A percentile compares a stretch with the other conserved stretches of the same genome.
These are phyloP conservation scores for Marmota flaviventris DNA, from an alignment of 2,113 vertebrate genomes.

Conservation along the genomic window DNA sequence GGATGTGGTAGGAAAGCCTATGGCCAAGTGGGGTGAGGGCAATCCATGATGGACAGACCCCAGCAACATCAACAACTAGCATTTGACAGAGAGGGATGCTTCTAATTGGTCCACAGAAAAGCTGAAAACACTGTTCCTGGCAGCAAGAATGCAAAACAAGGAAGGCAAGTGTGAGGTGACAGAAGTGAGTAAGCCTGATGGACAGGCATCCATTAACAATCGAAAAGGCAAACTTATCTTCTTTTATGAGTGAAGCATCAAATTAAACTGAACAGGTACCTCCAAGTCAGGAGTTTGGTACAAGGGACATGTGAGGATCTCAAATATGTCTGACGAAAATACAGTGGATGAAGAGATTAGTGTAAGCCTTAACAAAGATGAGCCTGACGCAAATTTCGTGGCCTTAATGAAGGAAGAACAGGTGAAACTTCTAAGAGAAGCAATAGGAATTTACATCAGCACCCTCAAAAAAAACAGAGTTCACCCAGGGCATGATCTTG, in stretches of 20 bases:
- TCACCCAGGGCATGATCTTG: constrained; percentile 99
- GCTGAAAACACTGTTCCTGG: constrained; percentile 93
- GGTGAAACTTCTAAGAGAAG: constrained; percentile 90
- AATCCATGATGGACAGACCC: constrained; percentile 99
- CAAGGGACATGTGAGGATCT: constrained; percentile 94
- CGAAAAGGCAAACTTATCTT: constrained; percentile 99
- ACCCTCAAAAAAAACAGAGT: constrained; percentile 98
- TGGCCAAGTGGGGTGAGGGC: constrained; percentile 99
- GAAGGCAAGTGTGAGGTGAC: constrained; percentile 95
- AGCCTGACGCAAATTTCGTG: constrained; percentile 94
- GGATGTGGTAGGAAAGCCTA: constrained; percentile 80
- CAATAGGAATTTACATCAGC: constrained; percentile 93
- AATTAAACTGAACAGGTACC: constrained; percentile 93
- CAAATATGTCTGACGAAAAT: constrained; percentile 88
- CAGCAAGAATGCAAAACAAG: constrained; percentile 90
- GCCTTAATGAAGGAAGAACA: constrained; percentile 94
- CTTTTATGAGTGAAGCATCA: constrained; percentile 97
- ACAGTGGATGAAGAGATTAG: constrained; percentile 96
- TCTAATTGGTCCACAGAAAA: constrained; percentile 98
- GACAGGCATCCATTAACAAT: constrained; percentile 98
- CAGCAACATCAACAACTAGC: constrained; percentile 99
- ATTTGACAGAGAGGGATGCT: constrained; percentile 98
- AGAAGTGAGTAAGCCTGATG: constrained; percentile 94
- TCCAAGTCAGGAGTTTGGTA: constrained; percentile 93
- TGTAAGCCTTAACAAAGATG: constrained; percentile 95